Evolutionary conservation across 2,888 invertebrate species (phyloP), one percentile per base, ranked within the genome.

Genomic region (Therioaphis trifolii): DNA sequence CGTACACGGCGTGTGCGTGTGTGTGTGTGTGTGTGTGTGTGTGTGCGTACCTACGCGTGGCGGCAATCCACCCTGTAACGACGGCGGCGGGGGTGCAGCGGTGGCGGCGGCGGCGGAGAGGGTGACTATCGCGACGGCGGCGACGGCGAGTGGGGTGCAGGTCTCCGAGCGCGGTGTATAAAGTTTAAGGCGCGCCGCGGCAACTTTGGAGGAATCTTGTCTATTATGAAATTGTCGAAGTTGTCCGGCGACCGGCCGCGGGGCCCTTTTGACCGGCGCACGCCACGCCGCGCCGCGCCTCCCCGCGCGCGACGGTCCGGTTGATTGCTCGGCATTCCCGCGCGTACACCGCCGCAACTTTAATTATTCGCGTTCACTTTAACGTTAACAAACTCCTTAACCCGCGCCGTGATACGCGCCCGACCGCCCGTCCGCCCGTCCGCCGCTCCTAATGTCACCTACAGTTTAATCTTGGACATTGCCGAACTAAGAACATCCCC

Each of bases 311-410:
- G 9, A 61, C 72, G n/a, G 82, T 82, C 63, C 24, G 82, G 72
- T 40, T 82, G 82, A 82, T 82, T 82, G 82, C 82, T 82, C 82
- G 72, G 82, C 72, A 82, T 82, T 82, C 74, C 74, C 63, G 71
- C 29, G 46, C n/a, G n/a, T 69, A 72, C 80, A 61, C 72, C 49
- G 82, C 72, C 82, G 40, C 82, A 74, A 74, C 82, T 82, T 82
- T 82, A 82, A 82, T 82, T 82, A 82, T 82, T 82, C 82, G 74
- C 82, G 82, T 82, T 82, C 82, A 82, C 82, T 82, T 82, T 74
- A 82, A 82, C 82, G 74, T 82, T 82, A 82, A 82, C 82, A 82
- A 82, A 82, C 82, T 82, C 72, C 82, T 82, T 82, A 82, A 80
- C 82, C 72, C 80, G 61, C 80, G 71, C 80, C 71, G 61, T 35